Conservation (phyloP, 1,140 invertebrate species). For the Eubasilissa regina region DNA sequence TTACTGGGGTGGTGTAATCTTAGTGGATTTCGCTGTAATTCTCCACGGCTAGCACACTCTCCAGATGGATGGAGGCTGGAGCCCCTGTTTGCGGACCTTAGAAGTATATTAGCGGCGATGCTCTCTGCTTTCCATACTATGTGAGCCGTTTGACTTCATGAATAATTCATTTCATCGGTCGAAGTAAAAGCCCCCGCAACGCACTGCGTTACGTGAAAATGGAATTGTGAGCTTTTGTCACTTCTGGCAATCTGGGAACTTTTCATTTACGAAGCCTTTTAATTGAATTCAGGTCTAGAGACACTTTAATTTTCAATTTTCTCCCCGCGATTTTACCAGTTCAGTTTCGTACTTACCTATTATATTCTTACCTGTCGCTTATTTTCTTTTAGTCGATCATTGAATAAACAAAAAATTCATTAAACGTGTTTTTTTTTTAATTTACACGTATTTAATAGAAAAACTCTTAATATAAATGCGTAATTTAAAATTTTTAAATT, state of each 20-base stretch:
- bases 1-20: slow-evolving; percentile 41
- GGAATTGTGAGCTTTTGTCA: slow-evolving; percentile 45
- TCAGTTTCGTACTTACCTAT: no score
- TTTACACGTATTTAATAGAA: no score
- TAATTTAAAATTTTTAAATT: no score
- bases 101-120: slow-evolving; percentile 37
- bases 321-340: background rate
- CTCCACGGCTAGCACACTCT: slow-evolving; percentile 16
- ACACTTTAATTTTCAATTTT: slow-evolving; percentile 8
- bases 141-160: slow-evolving; percentile 46
- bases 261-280: background rate
- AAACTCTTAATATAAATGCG: no score
- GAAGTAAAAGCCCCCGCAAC: slow-evolving; percentile 42
- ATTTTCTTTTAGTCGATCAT: no score
- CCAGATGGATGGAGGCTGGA: slow-evolving; percentile 19
- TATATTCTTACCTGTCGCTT: no score
- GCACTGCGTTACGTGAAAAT: slow-evolving; percentile 42
- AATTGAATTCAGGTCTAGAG: slow-evolving; percentile 17
- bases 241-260: slow-evolving; percentile 37
- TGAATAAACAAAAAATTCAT: no score
- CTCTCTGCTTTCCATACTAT: slow-evolving; percentile 50
- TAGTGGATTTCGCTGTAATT: slow-evolving; percentile 52
- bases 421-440: no score
- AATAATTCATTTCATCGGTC: slow-evolving; percentile 55
- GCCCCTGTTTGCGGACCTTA: slow-evolving; percentile 36